phyloP scores from a whole-genome alignment of 2,888 invertebrate species.

The Coelopa pilipes region DNA sequence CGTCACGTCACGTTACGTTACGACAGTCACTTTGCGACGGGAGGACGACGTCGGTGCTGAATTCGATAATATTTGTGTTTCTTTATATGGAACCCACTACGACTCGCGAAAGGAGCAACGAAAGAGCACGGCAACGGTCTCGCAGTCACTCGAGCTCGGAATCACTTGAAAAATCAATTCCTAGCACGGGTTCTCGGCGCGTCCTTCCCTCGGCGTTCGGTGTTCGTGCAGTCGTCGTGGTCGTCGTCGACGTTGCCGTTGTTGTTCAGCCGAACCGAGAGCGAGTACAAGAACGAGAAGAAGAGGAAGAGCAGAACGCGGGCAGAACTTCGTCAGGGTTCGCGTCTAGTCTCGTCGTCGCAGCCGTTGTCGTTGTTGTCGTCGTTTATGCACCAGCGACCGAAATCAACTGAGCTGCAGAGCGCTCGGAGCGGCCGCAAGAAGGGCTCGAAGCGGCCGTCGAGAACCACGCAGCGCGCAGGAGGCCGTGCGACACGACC shows the following conservation, averaged over 20 bases:
- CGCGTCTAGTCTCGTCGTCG: neutral
- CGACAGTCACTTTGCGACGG: neutral
- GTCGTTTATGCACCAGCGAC: constrained; percentile 24
- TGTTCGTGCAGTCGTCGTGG: neutral
- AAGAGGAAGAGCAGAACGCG: neutral
- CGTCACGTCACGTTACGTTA: neutral
- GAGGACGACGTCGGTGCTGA: neutral
- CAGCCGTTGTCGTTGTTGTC: neutral
- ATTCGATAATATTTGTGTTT: neutral
- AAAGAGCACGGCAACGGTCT: neutral
- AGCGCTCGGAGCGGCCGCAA: constrained; percentile 6
- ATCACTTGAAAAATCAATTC: constrained; percentile 30
- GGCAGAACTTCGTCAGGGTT: neutral
- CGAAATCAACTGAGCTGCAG: constrained; percentile 25
- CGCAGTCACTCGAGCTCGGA: constrained; percentile 10
- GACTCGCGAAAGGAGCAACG: neutral
- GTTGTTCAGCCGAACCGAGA: neutral
- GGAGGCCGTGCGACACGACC: too few species aligned
- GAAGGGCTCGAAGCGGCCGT: constrained; percentile 2
- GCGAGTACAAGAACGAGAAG: neutral
- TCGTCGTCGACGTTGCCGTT: neutral
- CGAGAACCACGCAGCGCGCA: too few species aligned
- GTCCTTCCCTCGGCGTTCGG: neutral
- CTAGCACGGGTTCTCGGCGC: constrained; percentile 9
- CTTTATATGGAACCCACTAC: neutral